phyloP scores from a whole-genome alignment of 2,113 vertebrate genomes.

The Neogale vison region DNA sequence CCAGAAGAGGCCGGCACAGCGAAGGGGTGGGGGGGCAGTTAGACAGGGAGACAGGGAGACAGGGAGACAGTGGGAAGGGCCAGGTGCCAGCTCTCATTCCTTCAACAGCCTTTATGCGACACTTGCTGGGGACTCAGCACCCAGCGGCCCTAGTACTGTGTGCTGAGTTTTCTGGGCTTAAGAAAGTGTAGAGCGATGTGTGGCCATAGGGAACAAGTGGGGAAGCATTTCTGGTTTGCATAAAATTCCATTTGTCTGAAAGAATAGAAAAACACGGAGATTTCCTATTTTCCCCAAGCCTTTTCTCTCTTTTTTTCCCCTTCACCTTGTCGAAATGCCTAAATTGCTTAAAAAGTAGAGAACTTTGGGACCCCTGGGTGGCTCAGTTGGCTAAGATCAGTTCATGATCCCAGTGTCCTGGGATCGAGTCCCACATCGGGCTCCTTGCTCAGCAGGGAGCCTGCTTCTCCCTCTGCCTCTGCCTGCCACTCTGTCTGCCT shows the following conservation, averaged over 20 bases:
- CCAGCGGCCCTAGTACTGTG: rapidly evolving
- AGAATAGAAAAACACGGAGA: neutral
- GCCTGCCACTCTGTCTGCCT: no score
- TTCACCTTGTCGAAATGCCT: neutral
- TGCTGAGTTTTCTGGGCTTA: neutral
- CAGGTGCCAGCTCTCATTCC: no score
- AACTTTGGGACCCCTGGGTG: neutral
- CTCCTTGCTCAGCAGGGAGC: no score
- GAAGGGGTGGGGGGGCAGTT: neutral
- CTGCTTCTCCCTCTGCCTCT: no score
- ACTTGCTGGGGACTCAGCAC: neutral
- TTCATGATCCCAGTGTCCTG: no score
- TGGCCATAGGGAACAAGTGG: neutral
- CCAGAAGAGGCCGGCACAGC: neutral
- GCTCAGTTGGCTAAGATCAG: no score
- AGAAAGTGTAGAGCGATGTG: neutral
- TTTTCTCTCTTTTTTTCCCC: neutral
- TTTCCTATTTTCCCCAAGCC: neutral
- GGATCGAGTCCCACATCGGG: no score
- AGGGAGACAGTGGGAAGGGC: neutral
- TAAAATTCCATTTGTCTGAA: neutral
- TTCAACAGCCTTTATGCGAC: neutral
- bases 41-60: neutral
- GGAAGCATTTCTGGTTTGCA: neutral
- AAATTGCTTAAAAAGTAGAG: neutral